Evolutionary conservation across 2,113 vertebrate species (phyloP).

Genomic region (Brachypodius melanocephalos): DNA sequence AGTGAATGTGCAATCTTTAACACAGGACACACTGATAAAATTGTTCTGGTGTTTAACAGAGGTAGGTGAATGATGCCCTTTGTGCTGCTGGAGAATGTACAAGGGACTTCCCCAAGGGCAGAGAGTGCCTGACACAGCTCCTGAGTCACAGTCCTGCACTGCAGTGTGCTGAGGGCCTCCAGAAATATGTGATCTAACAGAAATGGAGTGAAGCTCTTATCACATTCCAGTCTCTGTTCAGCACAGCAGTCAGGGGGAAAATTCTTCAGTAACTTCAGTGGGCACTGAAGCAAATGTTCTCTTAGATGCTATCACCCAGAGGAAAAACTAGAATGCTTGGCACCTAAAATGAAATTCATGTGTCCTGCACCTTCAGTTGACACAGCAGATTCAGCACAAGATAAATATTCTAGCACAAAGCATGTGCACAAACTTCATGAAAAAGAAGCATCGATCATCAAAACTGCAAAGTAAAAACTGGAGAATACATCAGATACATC

Average conservation of each 20-base stretch:
- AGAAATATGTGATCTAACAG: neutral
- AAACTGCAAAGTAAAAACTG: neutral
- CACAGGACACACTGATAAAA: neutral
- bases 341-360: neutral
- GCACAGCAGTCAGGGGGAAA: neutral
- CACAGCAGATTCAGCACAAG: neutral
- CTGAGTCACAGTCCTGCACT: neutral
- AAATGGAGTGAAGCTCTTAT: neutral
- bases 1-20: neutral
- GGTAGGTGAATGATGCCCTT: constrained; percentile 5
- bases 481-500: neutral
- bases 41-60: neutral
- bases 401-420: neutral
- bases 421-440: neutral
- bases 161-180: neutral
- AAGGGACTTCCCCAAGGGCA: neutral
- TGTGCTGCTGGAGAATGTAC: neutral
- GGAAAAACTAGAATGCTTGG: neutral
- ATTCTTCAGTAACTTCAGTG: neutral
- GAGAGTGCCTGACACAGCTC: neutral
- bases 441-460: neutral
- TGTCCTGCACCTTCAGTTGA: neutral
- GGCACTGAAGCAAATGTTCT: neutral
- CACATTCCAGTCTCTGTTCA: neutral
- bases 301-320: neutral